Percentiles rank a stretch among this genome's conserved stretches.
These are phyloP conservation scores for Aspidiotus destructor DNA, from an alignment of 2,888 invertebrate species.

Conservation along the genomic window DNA sequence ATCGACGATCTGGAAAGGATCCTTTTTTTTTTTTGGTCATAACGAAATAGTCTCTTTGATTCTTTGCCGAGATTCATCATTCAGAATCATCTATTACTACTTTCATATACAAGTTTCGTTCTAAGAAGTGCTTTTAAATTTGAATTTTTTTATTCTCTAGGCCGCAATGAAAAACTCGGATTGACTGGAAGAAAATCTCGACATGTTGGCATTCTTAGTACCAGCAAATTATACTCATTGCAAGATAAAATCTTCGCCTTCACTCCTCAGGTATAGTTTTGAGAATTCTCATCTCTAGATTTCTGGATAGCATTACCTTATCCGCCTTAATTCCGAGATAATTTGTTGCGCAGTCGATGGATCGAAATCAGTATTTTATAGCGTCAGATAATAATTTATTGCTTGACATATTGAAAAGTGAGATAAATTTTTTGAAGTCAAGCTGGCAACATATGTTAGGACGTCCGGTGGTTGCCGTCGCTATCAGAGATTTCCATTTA, in stretches of 20 bases:
- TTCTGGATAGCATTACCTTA: neutral
- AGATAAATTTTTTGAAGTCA: slow-evolving; percentile 94
- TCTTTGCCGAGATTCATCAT: neutral
- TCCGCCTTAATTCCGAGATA: slow-evolving; percentile 17
- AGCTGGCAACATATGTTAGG: slow-evolving; percentile 98
- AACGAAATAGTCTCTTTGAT: too few species aligned
- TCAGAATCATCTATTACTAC: neutral
- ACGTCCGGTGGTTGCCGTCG: slow-evolving; percentile 86
- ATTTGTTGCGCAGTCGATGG: slow-evolving; percentile 66
- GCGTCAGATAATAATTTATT: slow-evolving; percentile 96
- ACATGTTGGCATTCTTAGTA: slow-evolving; percentile 94
- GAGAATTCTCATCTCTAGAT: slow-evolving; percentile 34
- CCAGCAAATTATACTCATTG: slow-evolving; percentile 92
- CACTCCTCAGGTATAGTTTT: slow-evolving; percentile 79
- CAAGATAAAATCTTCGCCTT: slow-evolving; percentile 95
- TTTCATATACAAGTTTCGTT: neutral
- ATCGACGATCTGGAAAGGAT: too few species aligned
- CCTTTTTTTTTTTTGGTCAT: too few species aligned
- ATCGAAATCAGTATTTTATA: slow-evolving; percentile 95
- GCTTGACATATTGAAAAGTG: slow-evolving; percentile 94
- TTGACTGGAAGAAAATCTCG: slow-evolving; percentile 90
- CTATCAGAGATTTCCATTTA: slow-evolving; percentile 77
- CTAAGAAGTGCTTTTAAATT: neutral
- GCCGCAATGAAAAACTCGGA: slow-evolving; percentile 84
- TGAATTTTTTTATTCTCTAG: slow-evolving; percentile 46